A percentile compares a stretch with the other conserved stretches of the same genome.
phyloP scores from a whole-genome alignment of 1,140 invertebrate genomes.

The Drosophila arizonae region DNA sequence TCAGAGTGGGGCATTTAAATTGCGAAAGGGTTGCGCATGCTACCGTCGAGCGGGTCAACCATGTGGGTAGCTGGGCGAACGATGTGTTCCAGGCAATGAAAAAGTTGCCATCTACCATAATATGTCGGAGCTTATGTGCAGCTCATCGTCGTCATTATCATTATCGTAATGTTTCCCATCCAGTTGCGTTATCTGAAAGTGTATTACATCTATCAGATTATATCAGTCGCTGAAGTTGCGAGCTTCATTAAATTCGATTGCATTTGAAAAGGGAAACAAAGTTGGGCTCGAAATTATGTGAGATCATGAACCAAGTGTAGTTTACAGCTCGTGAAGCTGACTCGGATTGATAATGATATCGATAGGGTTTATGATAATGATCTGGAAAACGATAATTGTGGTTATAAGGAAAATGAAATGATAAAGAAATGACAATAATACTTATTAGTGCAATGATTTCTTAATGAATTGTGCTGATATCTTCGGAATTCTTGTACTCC shows the following conservation, averaged over 20 bases:
- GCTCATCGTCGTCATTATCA: conserved; percentile 13
- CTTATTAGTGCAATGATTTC: no score
- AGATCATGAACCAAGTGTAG: no score
- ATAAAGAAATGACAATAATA: no score
- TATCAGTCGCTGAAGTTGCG: neutral
- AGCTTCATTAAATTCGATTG: neutral
- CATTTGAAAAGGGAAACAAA: neutral
- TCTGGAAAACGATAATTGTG: no score
- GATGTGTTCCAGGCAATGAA: conserved; percentile 1
- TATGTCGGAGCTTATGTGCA: conserved; percentile 41
- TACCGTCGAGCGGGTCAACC: conserved; percentile 47
- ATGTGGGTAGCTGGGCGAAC: neutral
- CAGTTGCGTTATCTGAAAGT: conserved; percentile 1
- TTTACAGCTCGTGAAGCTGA: no score
- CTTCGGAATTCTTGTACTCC: no score
- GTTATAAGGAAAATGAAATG: no score
- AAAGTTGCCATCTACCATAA: conserved; percentile 11
- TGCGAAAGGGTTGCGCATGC: conserved; percentile 29
- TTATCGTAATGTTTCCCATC: conserved; percentile 18
- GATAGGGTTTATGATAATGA: no score
- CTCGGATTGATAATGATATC: no score
- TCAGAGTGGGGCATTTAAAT: neutral
- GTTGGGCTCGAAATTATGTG: neutral
- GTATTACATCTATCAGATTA: neutral
- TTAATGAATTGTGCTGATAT: no score